Percentiles rank a stretch among this genome's conserved stretches.
These are phyloP conservation scores for Ephydatia muelleri DNA, from an alignment of 37 sponge, comb jelly and placozoan genomes.

Conservation along the genomic window DNA sequence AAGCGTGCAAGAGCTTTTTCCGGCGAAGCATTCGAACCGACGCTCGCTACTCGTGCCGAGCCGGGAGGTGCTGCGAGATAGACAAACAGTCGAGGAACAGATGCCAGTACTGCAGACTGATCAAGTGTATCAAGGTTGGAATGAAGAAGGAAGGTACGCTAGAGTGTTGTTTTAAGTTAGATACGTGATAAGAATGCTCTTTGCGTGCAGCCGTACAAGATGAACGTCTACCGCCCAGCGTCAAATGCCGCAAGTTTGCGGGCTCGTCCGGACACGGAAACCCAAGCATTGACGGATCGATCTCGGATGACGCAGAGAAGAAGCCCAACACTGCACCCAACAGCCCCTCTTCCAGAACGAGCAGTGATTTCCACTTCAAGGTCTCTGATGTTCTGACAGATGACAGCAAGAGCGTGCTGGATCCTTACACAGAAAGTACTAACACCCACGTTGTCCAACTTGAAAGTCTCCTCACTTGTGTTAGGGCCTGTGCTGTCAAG, in stretches of 20 bases:
- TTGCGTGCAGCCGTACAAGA: conserved; percentile 50
- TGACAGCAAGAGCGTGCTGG: too few relatives aligned
- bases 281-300: too few relatives aligned
- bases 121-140: conserved; percentile 65
- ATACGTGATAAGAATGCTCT: neutral
- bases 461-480: too few relatives aligned
- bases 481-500: neutral
- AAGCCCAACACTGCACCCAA: too few relatives aligned
- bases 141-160: conserved; percentile 73
- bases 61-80: conserved; percentile 48
- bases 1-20: conserved; percentile 78
- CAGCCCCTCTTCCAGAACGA: too few relatives aligned
- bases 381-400: too few relatives aligned
- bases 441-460: too few relatives aligned
- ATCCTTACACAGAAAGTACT: too few relatives aligned
- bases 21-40: conserved; percentile 52
- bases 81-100: conserved; percentile 72
- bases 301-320: too few relatives aligned
- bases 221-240: conserved; percentile 32
- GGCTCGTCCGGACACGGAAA: too few relatives aligned
- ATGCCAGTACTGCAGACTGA: conserved; percentile 71
- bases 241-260: too few relatives aligned
- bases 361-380: too few relatives aligned
- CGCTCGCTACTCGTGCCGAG: conserved; percentile 58
- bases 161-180: neutral